Evolutionary conservation across 2,888 invertebrate species (phyloP).

Genomic region (Ganaspis brasiliensis): DNA sequence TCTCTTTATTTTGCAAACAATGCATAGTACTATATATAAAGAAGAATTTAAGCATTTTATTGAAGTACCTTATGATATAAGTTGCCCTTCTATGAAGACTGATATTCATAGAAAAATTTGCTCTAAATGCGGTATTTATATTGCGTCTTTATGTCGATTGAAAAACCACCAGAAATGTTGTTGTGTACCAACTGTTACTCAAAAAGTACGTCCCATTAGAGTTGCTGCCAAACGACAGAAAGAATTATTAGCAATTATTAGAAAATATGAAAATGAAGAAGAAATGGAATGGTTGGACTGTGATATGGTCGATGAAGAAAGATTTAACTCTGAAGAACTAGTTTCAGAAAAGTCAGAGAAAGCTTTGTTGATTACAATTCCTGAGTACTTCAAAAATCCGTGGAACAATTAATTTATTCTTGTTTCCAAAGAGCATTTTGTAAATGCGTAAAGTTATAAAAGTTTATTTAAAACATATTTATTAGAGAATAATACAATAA

Average conservation of each 20-base stretch:
- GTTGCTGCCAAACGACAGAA: background rate
- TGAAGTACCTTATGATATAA: background rate
- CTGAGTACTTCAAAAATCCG: no score
- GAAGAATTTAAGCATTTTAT: background rate
- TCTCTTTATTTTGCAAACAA: background rate
- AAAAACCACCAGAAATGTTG: background rate
- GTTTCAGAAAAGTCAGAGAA: no score
- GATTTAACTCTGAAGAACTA: no score
- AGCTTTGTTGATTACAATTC: no score
- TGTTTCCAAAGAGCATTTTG: no score
- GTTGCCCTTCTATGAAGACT: background rate
- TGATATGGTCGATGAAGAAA: no score
- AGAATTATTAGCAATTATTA: background rate
- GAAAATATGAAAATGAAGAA: background rate
- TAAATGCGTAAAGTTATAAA: no score
- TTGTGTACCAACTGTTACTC: background rate
- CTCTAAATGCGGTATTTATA: background rate
- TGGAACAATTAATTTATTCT: no score
- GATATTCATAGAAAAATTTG: background rate
- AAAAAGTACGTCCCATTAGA: background rate
- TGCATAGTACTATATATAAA: background rate
- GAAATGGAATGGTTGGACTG: background rate
- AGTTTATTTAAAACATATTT: no score
- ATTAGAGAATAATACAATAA: no score
- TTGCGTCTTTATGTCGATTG: background rate